phyloP scores from a whole-genome alignment of 2,113 vertebrate species.

The Aegotheles bennettii region DNA sequence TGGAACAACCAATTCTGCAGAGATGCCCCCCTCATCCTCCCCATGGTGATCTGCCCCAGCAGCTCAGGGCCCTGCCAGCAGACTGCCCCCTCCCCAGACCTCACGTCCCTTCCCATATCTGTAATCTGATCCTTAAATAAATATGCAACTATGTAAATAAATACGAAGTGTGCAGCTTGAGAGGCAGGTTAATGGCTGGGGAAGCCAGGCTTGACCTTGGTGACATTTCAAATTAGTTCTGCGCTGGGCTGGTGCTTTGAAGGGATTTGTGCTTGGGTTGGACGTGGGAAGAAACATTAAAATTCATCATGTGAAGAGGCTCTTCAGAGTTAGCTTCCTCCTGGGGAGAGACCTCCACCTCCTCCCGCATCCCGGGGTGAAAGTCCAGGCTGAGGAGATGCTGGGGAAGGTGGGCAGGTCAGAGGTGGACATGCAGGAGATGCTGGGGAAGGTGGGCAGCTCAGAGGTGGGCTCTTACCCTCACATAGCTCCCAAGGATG shows the following conservation, averaged over 20 bases:
- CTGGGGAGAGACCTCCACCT: neutral
- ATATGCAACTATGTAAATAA: slow-evolving; percentile 67
- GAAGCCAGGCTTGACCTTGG: slow-evolving; percentile 61
- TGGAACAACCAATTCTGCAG: neutral
- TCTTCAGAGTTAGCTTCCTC: neutral
- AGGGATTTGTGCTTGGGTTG: slow-evolving; percentile 7
- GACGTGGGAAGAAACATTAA: neutral
- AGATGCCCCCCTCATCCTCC: neutral
- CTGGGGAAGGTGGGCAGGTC: neutral
- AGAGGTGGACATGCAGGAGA: neutral
- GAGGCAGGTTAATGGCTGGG: slow-evolving; percentile 61
- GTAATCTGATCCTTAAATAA: slow-evolving; percentile 48
- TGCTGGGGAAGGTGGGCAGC: neutral
- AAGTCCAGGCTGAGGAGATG: rapidly evolving
- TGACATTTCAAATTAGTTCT: slow-evolving; percentile 80
- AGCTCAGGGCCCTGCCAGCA: neutral
- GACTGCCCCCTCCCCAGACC: neutral
- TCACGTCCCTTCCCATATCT: neutral
- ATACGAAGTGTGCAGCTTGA: slow-evolving; percentile 47
- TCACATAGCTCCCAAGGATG: rapidly evolving
- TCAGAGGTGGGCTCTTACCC: neutral
- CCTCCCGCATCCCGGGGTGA: neutral
- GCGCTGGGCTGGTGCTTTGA: slow-evolving; percentile 62
- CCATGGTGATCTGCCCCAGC: neutral
- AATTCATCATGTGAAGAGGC: neutral